These are phyloP conservation scores for Drosophila takahashii DNA, from an alignment of 1,140 invertebrate genomes.

Conservation along the genomic window DNA sequence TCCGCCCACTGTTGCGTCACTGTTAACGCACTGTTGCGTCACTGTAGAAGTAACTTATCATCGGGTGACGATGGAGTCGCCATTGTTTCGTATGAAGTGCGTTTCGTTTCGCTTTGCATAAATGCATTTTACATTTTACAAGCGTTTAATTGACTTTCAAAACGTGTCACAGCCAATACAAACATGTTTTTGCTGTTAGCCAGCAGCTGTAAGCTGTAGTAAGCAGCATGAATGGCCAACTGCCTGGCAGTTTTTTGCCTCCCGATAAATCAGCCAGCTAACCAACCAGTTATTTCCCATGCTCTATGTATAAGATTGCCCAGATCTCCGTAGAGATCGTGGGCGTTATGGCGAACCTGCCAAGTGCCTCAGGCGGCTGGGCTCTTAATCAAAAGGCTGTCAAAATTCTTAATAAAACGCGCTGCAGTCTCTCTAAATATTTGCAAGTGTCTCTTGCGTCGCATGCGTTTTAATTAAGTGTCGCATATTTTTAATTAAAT, in stretches of 20 bases:
- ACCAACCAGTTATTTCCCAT: constrained; percentile 62
- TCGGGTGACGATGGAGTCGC: neutral
- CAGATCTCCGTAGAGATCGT: constrained; percentile 11
- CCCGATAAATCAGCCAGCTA: constrained; percentile 34
- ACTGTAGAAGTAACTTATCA: neutral
- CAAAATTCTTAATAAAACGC: constrained; percentile 78
- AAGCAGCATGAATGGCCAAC: constrained; percentile 60
- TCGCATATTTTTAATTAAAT: constrained; percentile 77
- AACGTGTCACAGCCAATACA: constrained; percentile 62
- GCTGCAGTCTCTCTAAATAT: constrained; percentile 41
- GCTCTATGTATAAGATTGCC: constrained; percentile 3
- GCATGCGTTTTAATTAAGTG: constrained; percentile 79
- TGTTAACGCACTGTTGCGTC: constrained; percentile 6
- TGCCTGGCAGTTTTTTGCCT: constrained; percentile 28
- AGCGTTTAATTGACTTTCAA: constrained; percentile 77
- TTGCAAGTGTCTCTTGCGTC: constrained; percentile 53
- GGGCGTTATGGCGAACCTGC: constrained; percentile 42
- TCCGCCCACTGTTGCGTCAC: constrained; percentile 10
- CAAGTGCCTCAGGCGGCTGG: constrained; percentile 39
- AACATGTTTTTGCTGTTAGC: constrained; percentile 64
- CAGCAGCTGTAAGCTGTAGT: constrained; percentile 20
- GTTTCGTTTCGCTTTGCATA: constrained; percentile 59
- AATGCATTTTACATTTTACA: constrained; percentile 76
- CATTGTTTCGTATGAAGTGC: constrained; percentile 30
- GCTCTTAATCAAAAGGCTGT: constrained; percentile 77